These are phyloP conservation scores for Bufo bufo DNA, from an alignment of 2,113 vertebrate species.

Conservation along the genomic window DNA sequence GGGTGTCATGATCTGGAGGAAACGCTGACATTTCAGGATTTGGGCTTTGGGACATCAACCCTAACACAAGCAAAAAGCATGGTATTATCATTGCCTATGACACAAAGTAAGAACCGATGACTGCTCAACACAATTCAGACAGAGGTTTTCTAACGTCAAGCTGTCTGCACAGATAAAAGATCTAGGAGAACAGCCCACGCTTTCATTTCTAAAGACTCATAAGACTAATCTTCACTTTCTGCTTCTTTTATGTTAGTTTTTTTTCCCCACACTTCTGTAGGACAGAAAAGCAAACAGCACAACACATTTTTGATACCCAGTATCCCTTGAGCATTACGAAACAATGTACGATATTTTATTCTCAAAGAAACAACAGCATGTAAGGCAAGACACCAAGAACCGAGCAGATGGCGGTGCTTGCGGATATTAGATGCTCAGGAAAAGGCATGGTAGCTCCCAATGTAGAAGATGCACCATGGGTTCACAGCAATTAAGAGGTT, in stretches of 20 bases:
- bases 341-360: background rate
- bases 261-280: background rate
- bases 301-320: constrained; percentile 2
- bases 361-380: constrained; percentile 11
- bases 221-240: constrained; percentile 28
- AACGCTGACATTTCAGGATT: background rate
- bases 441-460: background rate
- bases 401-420: background rate
- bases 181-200: constrained; percentile 21
- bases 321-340: constrained; percentile 26
- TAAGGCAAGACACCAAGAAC: constrained; percentile 12
- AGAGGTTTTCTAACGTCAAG: constrained; percentile 6
- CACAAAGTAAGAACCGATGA: constrained; percentile 4
- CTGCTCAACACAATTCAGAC: background rate
- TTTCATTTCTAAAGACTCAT: background rate
- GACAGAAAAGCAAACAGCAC: background rate
- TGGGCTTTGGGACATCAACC: background rate
- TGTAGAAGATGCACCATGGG: background rate
- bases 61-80: background rate
- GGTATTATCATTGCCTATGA: background rate
- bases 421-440: background rate
- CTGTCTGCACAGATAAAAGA: background rate
- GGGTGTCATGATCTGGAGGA: background rate
- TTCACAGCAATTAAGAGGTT: background rate
- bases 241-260: background rate